Evolutionary conservation across 2,888 invertebrate species (phyloP).

Genomic region (Andrena dorsata): DNA sequence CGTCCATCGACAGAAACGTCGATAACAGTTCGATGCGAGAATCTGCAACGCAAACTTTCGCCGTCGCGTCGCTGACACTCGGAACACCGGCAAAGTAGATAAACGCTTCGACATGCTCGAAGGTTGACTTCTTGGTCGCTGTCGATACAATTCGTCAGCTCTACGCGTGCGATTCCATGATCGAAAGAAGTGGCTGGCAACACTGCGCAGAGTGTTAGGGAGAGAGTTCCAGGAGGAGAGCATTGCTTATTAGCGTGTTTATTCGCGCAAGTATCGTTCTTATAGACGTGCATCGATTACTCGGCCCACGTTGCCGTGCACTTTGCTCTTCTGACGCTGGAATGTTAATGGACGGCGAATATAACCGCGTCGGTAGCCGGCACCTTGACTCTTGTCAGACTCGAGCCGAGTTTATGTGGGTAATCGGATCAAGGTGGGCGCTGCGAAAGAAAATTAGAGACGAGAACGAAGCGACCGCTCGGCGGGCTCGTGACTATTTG

Average conservation of each 20-base stretch:
- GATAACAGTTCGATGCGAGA: slow-evolving; percentile 22
- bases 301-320: slow-evolving; percentile 17
- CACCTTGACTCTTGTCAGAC: slow-evolving; percentile 55
- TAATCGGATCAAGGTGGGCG: slow-evolving; percentile 49
- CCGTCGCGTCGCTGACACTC: slow-evolving; percentile 17
- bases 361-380: slow-evolving; percentile 39
- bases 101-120: no score
- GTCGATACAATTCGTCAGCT: no score
- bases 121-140: no score
- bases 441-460: slow-evolving; percentile 35
- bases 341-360: slow-evolving; percentile 55
- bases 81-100: not conserved
- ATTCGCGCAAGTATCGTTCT: not conserved
- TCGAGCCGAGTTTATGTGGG: slow-evolving; percentile 43
- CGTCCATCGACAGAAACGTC: slow-evolving; percentile 50
- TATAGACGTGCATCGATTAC: slow-evolving; percentile 45
- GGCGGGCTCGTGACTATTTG: slow-evolving; percentile 5
- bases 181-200: no score
- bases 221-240: not conserved
- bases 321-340: slow-evolving; percentile 37
- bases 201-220: no score
- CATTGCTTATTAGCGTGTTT: not conserved
- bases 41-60: slow-evolving; percentile 26
- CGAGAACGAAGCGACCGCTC: not conserved
- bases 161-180: no score